These are phyloP conservation scores for Xestia c-nigrum DNA, from an alignment of 2,888 invertebrate species.

Conservation along the genomic window DNA sequence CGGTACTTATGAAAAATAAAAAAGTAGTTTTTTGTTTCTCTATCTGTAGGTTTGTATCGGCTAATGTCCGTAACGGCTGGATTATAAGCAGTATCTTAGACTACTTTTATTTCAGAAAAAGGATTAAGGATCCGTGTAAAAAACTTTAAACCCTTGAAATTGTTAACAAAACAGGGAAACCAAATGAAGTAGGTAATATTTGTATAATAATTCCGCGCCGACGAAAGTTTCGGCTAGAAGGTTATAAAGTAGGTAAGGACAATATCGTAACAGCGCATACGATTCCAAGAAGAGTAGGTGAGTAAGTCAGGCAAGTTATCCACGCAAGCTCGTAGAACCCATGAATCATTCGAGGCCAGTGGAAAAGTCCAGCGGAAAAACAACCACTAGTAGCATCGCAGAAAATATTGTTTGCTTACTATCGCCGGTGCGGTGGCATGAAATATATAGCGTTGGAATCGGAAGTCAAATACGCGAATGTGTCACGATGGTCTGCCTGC, in stretches of 20 bases:
- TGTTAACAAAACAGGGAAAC: too few species aligned
- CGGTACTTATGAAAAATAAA: too few species aligned
- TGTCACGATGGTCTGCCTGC: background rate
- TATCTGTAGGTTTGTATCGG: too few species aligned
- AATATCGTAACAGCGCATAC: background rate
- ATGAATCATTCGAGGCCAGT: constrained; percentile 37
- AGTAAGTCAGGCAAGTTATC: background rate
- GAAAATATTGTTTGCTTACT: constrained; percentile 44
- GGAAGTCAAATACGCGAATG: background rate
- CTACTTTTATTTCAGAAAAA: too few species aligned
- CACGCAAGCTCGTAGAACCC: constrained; percentile 15
- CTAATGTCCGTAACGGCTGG: too few species aligned
- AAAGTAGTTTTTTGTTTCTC: too few species aligned
- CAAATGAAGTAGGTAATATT: too few species aligned
- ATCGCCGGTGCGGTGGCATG: constrained; percentile 7
- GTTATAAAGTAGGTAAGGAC: background rate
- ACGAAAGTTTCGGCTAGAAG: background rate
- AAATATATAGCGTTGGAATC: constrained; percentile 10
- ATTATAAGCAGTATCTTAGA: too few species aligned
- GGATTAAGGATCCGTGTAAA: too few species aligned
- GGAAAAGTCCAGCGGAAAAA: constrained; percentile 55
- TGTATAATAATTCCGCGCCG: too few species aligned
- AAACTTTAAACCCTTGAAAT: too few species aligned
- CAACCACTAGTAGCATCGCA: constrained; percentile 5
- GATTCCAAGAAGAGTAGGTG: constrained; percentile 4